phyloP scores from a whole-genome alignment of 2,888 invertebrate genomes.

The Drosophila vallismaia region DNA sequence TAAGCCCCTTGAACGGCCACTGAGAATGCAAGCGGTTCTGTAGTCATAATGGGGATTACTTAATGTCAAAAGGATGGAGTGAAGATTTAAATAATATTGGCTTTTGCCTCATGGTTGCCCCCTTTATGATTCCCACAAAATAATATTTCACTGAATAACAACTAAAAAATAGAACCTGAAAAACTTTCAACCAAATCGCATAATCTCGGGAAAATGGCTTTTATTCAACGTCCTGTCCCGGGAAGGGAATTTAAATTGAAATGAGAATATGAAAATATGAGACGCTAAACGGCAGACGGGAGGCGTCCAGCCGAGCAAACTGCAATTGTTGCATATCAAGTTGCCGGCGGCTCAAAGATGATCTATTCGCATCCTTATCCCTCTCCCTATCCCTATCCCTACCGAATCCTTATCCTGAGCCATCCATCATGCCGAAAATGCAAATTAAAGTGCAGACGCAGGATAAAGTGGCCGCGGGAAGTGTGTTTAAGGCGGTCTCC shows the following conservation, averaged over 20 bases:
- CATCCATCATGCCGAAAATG: constrained; percentile 58
- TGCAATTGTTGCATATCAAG: constrained; percentile 42
- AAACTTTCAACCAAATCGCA: not conserved
- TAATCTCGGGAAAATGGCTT: not conserved
- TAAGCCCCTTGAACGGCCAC: constrained; percentile 20
- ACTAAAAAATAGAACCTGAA: not conserved
- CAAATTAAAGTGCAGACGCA: constrained; percentile 50
- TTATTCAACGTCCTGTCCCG: not conserved
- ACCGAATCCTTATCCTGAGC: not conserved
- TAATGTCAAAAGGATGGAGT: not conserved
- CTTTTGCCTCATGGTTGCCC: not conserved
- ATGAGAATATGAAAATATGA: constrained; percentile 16
- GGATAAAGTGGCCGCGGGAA: constrained; percentile 1
- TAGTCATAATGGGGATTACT: constrained; percentile 9
- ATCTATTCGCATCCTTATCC: not conserved
- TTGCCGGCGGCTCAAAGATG: constrained; percentile 12
- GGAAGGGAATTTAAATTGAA: constrained; percentile 19
- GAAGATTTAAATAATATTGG: constrained; percentile 2
- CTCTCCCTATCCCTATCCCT: not conserved
- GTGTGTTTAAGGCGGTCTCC: constrained; percentile 53
- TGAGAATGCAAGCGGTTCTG: constrained; percentile 7
- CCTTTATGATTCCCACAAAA: not conserved
- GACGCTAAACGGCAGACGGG: not conserved
- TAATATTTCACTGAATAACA: not conserved
- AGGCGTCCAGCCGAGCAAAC: constrained; percentile 12